Evolutionary conservation across 2,888 invertebrate genomes (phyloP), one percentile per base, ranked within the genome.

Genomic region (Agrotis ipsilon): DNA sequence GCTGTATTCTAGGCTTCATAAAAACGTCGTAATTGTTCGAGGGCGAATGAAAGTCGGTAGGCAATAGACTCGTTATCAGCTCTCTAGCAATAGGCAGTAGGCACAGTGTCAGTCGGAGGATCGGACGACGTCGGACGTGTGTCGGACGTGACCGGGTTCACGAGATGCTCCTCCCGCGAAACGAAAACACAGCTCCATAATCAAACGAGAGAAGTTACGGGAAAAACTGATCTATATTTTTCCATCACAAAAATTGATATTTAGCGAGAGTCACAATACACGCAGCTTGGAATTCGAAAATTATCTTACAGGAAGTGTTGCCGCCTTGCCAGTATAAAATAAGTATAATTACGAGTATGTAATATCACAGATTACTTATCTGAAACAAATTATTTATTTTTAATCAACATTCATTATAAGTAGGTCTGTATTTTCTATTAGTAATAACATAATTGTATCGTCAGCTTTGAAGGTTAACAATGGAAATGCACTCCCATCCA

Each of bases 101-200:
- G 82, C 83, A 83, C 82, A 80, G 88, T 87, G 88, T 84, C 86
- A 87, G 90, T 89, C 89, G 85, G 87, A 89, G 91, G 89, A 91
- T 89, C 89, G 91, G 86, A 91, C 89, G 89, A 88, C 90, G 72
- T 75, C 80, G 79, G 77, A 94, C 94, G 94, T 94, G 94, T 90
- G 72, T 75, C 80, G 79, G 77, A 94, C 94, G 94, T 94, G 94
- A 94, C 92, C 83, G 78, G 93, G 81, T 86, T 89, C 77, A 77
- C 76, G 86, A 87, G 80, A 83, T 71, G 76, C 57, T 72, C 19
- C 71, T 58, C 21, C 69, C 77, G 74, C 74, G 75, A 62, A 76
- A 51, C 58, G 59, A 55, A 75, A 57, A 58, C 48, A 43, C 69
- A 72, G 59, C 32, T 80, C 70, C 83, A 72, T 63, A 80, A 1